Percentiles rank a stretch among this genome's conserved stretches.
Conservation (phyloP, 2,797 vertebrate species). For the Tenualosa ilisha region DNA sequence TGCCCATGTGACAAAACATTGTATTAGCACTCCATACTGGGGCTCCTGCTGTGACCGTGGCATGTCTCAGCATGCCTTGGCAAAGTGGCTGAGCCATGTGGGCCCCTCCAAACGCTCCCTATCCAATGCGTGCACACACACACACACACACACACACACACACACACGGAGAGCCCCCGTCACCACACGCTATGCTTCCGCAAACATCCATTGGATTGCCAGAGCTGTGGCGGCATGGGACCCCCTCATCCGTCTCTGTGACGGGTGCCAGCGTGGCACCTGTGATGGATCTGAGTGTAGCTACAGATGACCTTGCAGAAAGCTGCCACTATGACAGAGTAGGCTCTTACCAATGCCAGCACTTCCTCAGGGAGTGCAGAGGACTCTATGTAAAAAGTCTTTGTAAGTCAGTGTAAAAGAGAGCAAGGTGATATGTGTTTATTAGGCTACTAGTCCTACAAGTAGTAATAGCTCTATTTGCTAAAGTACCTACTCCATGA, state of each 20-base stretch:
- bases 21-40: conserved; percentile 19
- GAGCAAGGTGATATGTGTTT: neutral
- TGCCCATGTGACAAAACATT: conserved; percentile 31
- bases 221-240: neutral
- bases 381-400: neutral
- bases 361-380: neutral
- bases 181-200: neutral
- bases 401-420: neutral
- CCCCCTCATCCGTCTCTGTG: neutral
- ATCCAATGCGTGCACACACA: too few species aligned
- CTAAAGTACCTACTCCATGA: neutral
- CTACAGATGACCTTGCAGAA: conserved; percentile 14
- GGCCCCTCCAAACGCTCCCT: neutral
- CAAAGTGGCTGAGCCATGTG: neutral
- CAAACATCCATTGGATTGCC: neutral
- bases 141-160: too few species aligned
- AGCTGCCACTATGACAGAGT: conserved; percentile 2
- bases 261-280: neutral
- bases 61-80: neutral
- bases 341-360: neutral
- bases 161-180: neutral
- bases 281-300: conserved; percentile 8
- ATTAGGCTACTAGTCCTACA: neutral
- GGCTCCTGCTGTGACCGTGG: conserved; percentile 29
- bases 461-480: neutral